Conservation (phyloP, 2,888 invertebrate genomes). For the Cataglyphis cursor region DNA sequence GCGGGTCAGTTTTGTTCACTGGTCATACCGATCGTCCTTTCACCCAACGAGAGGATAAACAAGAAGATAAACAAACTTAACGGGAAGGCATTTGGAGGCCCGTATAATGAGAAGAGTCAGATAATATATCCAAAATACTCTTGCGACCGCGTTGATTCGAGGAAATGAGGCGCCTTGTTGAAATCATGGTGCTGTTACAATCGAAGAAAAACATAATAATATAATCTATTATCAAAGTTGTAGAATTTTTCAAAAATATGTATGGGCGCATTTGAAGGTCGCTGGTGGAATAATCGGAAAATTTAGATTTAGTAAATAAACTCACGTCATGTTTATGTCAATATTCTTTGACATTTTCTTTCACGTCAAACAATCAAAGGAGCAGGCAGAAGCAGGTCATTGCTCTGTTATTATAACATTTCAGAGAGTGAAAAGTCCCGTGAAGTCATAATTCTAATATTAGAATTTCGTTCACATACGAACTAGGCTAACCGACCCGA, state of each 20-base stretch:
- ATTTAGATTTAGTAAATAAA: background rate
- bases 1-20: slow-evolving; percentile 72
- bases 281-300: background rate
- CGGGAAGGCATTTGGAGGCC: background rate
- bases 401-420: slow-evolving; percentile 21
- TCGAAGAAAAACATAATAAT: background rate
- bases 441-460: slow-evolving; percentile 37
- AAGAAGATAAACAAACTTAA: slow-evolving; percentile 33
- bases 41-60: slow-evolving; percentile 10
- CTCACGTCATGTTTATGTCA: background rate
- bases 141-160: slow-evolving; percentile 27
- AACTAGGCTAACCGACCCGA: slow-evolving; percentile 23
- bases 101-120: slow-evolving; percentile 1
- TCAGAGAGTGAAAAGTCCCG: background rate
- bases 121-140: background rate
- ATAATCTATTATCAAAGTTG: background rate
- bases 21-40: slow-evolving; percentile 23
- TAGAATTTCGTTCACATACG: slow-evolving; percentile 21
- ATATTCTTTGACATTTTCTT: background rate
- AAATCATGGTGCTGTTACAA: background rate
- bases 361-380: background rate
- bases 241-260: background rate
- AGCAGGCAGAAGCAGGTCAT: background rate
- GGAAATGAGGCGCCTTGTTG: background rate
- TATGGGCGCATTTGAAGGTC: background rate